These are phyloP conservation scores for Agelaius tricolor DNA, from an alignment of 2,113 vertebrate genomes.

Conservation along the genomic window DNA sequence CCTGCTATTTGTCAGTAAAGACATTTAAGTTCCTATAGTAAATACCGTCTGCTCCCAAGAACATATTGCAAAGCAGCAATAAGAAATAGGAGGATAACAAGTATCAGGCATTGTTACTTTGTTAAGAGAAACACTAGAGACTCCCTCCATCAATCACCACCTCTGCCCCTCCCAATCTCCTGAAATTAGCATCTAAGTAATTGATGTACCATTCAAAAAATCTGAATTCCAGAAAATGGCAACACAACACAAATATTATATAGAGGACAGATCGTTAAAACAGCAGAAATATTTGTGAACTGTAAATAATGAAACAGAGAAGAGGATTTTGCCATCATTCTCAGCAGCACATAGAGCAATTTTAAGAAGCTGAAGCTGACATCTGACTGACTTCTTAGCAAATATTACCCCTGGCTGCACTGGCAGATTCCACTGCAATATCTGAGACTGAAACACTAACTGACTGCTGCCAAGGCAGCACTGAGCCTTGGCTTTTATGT, in stretches of 20 bases:
- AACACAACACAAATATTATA: neutral
- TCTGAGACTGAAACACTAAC: conserved; percentile 25
- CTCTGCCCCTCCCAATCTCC: neutral
- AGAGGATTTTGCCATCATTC: conserved; percentile 3
- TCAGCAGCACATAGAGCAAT: neutral
- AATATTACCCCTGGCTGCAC: conserved; percentile 55
- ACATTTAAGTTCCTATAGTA: conserved; percentile 44
- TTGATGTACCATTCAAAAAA: neutral
- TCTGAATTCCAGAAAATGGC: neutral
- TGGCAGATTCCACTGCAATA: conserved; percentile 8
- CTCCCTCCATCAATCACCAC: neutral
- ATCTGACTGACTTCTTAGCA: conserved; percentile 49
- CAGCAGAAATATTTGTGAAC: neutral
- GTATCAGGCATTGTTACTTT: conserved; percentile 32
- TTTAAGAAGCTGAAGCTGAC: conserved; percentile 45
- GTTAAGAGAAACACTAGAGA: neutral
- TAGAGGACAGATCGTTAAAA: neutral
- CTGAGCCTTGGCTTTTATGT: neutral
- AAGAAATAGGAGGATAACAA: conserved; percentile 30
- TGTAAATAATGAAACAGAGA: conserved; percentile 11
- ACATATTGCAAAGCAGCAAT: neutral
- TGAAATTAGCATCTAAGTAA: neutral
- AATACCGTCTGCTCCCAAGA: conserved; percentile 51
- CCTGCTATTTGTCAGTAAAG: conserved; percentile 60
- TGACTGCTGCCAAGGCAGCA: conserved; percentile 39